phyloP scores from a whole-genome alignment of 2,113 vertebrate species.

The Ranitomeya imitator region DNA sequence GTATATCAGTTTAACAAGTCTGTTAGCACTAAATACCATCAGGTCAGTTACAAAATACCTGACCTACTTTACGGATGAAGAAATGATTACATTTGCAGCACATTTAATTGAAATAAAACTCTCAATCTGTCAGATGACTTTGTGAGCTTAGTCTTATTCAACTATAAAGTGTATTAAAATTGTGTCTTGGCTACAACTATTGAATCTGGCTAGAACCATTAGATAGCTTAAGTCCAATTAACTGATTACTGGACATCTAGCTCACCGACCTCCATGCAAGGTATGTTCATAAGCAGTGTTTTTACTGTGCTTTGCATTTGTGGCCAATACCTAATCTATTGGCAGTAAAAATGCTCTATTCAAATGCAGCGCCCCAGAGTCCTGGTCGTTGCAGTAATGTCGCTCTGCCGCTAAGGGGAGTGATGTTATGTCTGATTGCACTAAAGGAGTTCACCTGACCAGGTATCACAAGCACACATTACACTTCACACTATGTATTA shows the following conservation, averaged over 20 bases:
- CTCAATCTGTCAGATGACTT: slow-evolving; percentile 36
- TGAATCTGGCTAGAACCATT: neutral
- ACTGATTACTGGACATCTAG: neutral
- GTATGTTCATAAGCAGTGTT: no score
- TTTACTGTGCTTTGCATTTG: no score
- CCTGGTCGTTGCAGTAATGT: no score
- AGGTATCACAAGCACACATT: no score
- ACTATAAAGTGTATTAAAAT: neutral
- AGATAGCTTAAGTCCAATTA: no score
- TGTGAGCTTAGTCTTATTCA: neutral
- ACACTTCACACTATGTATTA: no score
- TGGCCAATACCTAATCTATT: no score
- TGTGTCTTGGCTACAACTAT: neutral
- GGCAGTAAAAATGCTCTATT: no score
- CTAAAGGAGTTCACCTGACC: no score
- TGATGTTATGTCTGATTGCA: no score
- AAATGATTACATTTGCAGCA: slow-evolving; percentile 40
- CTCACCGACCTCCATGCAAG: neutral
- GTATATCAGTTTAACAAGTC: slow-evolving; percentile 1
- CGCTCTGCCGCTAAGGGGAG: no score
- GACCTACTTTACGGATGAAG: slow-evolving; percentile 41
- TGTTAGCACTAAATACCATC: slow-evolving; percentile 30
- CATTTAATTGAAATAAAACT: slow-evolving; percentile 43
- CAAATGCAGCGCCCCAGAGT: no score
- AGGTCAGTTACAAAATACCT: slow-evolving; percentile 28